Percentiles rank a stretch among this genome's conserved stretches.
phyloP scores from a whole-genome alignment of 1,140 invertebrate species.

The Ostrea denselamellosa region DNA sequence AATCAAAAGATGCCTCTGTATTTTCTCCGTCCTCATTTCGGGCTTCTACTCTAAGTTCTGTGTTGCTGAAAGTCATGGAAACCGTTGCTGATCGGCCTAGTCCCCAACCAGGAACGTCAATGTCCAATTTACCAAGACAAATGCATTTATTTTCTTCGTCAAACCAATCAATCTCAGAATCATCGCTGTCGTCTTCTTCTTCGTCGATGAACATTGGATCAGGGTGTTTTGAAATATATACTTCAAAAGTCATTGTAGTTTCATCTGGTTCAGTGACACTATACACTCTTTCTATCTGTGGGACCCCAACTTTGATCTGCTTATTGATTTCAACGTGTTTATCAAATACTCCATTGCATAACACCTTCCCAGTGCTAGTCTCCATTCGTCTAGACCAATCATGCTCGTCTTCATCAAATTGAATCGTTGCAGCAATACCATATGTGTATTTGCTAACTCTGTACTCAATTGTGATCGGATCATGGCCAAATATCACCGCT shows the following conservation, averaged over 20 bases:
- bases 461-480: neutral
- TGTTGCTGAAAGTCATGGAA: neutral
- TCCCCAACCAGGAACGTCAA: neutral
- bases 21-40: neutral
- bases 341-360: conserved; percentile 22
- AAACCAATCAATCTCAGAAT: neutral
- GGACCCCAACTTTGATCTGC: neutral
- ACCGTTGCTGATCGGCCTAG: neutral
- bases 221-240: conserved; percentile 17
- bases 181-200: neutral
- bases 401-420: conserved; percentile 17
- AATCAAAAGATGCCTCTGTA: neutral
- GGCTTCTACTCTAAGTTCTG: neutral
- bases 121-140: neutral
- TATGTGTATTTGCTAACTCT: conserved; percentile 43
- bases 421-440: neutral
- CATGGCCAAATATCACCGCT: conserved; percentile 47
- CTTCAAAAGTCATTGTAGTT: neutral
- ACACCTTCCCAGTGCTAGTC: neutral
- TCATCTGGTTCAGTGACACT: neutral
- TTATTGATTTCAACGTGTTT: conserved; percentile 18
- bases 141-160: neutral
- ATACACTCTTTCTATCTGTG: neutral
- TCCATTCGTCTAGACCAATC: neutral
- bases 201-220: neutral